Conservation (phyloP, 1,140 invertebrate species). For the Drosophila kurseongensis region DNA sequence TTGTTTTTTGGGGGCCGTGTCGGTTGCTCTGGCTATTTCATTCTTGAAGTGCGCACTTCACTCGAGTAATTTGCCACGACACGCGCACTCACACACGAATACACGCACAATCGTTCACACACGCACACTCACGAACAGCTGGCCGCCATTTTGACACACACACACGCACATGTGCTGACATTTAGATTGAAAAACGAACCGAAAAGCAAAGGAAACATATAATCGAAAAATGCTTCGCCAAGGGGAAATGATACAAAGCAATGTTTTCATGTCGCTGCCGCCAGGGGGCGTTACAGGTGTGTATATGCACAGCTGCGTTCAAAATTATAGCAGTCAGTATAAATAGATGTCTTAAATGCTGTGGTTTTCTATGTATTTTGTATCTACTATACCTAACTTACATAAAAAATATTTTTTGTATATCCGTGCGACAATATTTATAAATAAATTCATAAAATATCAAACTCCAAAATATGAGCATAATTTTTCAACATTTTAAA, state of each 20-base stretch:
- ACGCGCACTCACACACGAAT: conserved; percentile 52
- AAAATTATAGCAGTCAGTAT: not conserved
- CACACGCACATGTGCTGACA: conserved; percentile 64
- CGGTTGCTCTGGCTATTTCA: conserved; percentile 72
- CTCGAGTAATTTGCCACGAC: conserved; percentile 73
- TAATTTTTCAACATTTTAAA: no score
- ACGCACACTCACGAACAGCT: conserved; percentile 34
- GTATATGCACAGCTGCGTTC: conserved; percentile 19
- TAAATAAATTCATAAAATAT: no score
- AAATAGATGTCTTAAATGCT: no score
- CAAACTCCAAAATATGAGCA: no score
- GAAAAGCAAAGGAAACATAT: conserved; percentile 69
- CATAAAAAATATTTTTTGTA: no score
- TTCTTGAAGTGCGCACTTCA: conserved; percentile 74
- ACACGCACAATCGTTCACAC: conserved; percentile 5
- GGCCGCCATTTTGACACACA: conserved; percentile 62
- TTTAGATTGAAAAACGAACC: conserved; percentile 77
- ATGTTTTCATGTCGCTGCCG: conserved; percentile 63
- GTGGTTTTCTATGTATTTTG: no score
- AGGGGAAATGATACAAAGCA: conserved; percentile 75
- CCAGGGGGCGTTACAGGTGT: conserved; percentile 68
- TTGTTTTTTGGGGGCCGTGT: conserved; percentile 48
- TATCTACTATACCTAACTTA: no score
- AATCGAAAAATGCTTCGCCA: conserved; percentile 56
- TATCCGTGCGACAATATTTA: no score